Evolutionary conservation across 2,888 invertebrate species (phyloP).

Genomic region (Zele albiditarsus): DNA sequence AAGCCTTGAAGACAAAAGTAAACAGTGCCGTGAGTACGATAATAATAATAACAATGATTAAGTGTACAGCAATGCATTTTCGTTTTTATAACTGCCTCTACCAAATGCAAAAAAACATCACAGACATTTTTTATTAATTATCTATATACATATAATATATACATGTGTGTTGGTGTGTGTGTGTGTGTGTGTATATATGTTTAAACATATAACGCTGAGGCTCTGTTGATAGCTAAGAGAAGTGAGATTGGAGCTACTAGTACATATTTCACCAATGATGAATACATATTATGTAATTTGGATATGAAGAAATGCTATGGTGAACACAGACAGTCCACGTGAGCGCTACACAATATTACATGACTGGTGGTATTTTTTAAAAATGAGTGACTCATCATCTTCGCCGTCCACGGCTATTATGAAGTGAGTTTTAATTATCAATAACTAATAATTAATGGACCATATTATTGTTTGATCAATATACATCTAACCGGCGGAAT

Average conservation of each 20-base stretch:
- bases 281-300: conserved; percentile 30
- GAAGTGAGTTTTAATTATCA: conserved; percentile 60
- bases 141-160: neutral
- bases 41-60: neutral
- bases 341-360: conserved; percentile 58
- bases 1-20: neutral
- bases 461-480: conserved; percentile 4
- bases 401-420: conserved; percentile 62
- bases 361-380: conserved; percentile 63
- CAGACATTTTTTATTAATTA: neutral
- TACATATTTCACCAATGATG: neutral
- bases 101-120: neutral
- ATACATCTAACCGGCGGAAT: conserved; percentile 15
- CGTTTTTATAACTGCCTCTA: neutral
- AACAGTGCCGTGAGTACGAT: neutral
- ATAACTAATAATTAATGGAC: conserved; percentile 25
- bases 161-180: neutral
- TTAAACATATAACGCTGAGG: neutral
- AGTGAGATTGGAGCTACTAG: neutral
- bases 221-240: conserved; percentile 1
- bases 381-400: conserved; percentile 68
- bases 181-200: neutral
- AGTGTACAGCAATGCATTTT: neutral
- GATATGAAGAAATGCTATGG: conserved; percentile 63
- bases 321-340: conserved; percentile 61